These are phyloP conservation scores for Phylloscopus trochilus DNA, from an alignment of 2,113 vertebrate species.

Conservation along the genomic window DNA sequence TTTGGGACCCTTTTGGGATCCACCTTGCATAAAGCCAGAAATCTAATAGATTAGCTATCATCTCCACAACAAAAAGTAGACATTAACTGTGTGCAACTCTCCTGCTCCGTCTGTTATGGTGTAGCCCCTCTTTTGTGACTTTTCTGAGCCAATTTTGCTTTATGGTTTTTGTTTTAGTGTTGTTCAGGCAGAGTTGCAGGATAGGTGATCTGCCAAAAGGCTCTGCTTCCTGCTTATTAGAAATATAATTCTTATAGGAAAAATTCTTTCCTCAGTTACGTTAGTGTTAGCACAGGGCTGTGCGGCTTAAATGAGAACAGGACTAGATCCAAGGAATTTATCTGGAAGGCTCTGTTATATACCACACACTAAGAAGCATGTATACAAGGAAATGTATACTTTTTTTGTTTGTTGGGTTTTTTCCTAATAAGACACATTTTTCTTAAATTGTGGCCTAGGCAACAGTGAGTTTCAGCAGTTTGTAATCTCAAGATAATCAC, in stretches of 20 bases:
- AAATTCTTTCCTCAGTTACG: neutral
- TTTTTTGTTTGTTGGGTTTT: neutral
- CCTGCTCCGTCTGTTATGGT: neutral
- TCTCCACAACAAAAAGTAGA: neutral
- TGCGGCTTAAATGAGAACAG: neutral
- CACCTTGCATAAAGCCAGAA: neutral
- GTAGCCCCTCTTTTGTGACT: neutral
- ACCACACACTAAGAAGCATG: constrained; percentile 10
- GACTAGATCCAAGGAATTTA: constrained; percentile 44
- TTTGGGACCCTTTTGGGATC: neutral
- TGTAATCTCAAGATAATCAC: neutral
- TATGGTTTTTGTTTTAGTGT: neutral
- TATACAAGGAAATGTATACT: neutral
- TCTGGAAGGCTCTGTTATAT: constrained; percentile 16
- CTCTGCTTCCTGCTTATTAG: neutral
- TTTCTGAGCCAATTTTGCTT: neutral
- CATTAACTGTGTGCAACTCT: neutral
- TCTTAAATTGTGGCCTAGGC: neutral
- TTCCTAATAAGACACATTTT: neutral
- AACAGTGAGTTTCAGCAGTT: neutral
- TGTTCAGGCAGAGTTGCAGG: neutral
- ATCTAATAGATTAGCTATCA: neutral
- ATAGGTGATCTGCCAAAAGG: neutral
- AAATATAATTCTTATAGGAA: constrained; percentile 31
- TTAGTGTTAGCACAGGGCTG: neutral